phyloP scores from a whole-genome alignment of 2,113 vertebrate species.

The Pterocles gutturalis region DNA sequence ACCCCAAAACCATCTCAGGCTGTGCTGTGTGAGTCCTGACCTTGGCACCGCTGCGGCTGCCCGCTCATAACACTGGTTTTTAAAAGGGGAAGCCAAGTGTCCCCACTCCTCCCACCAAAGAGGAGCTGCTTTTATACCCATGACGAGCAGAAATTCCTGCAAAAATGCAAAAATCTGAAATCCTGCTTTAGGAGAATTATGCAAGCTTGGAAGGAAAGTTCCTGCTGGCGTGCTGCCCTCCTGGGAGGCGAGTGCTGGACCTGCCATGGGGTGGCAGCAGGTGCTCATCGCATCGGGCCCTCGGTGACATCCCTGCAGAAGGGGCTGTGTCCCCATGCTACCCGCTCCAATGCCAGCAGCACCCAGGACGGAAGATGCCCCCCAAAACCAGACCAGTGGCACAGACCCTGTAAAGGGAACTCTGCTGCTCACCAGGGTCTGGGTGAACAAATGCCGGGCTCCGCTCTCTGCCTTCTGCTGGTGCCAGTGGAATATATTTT shows the following conservation, averaged over 20 bases:
- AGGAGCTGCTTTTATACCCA: background rate
- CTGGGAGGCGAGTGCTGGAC: rapidly evolving
- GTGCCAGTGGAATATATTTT: background rate
- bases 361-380: rapidly evolving
- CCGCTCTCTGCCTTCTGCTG: background rate
- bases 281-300: background rate
- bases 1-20: background rate
- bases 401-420: background rate
- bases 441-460: background rate
- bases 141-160: background rate
- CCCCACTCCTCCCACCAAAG: background rate
- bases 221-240: background rate
- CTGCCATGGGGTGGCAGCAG: slow-evolving; percentile 34
- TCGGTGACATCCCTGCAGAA: rapidly evolving
- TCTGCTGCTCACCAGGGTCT: background rate
- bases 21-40: no score
- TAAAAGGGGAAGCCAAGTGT: rapidly evolving
- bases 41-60: background rate
- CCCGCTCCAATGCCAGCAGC: background rate
- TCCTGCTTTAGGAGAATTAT: rapidly evolving
- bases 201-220: background rate
- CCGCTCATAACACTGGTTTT: rapidly evolving
- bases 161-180: background rate
- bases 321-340: background rate
- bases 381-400: background rate